These are phyloP conservation scores for Chesias legatella DNA, from an alignment of 2,888 invertebrate species.

Conservation along the genomic window DNA sequence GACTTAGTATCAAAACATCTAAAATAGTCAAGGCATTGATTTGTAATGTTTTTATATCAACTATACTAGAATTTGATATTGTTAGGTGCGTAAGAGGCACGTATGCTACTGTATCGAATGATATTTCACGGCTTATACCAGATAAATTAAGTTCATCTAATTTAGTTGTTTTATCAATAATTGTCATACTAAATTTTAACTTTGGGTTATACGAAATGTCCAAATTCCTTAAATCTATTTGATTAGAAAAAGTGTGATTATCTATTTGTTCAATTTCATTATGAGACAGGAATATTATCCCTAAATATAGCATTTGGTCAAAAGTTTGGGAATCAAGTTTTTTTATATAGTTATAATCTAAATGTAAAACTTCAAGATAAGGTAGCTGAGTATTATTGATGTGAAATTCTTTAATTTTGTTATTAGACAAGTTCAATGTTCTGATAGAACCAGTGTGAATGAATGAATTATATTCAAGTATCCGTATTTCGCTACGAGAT, in stretches of 20 bases:
- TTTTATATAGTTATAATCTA: conserved; percentile 51
- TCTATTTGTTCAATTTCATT: conserved; percentile 40
- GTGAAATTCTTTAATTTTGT: conserved; percentile 41
- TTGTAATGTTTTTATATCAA: conserved; percentile 38
- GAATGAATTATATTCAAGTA: conserved; percentile 51
- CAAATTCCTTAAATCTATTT: conserved; percentile 38
- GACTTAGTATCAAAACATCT: conserved; percentile 36
- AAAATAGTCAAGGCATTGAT: conserved; percentile 37
- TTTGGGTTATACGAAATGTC: conserved; percentile 54
- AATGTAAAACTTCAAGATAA: conserved; percentile 37
- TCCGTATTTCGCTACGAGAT: conserved; percentile 45
- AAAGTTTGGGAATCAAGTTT: conserved; percentile 34
- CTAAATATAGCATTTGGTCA: conserved; percentile 34
- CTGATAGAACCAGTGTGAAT: conserved; percentile 41
- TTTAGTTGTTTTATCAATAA: conserved; percentile 30
- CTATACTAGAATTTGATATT: conserved; percentile 39
- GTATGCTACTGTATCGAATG: conserved; percentile 32
- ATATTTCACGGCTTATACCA: conserved; percentile 34
- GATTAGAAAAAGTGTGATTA: conserved; percentile 35
- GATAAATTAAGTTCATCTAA: conserved; percentile 43
- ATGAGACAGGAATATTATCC: conserved; percentile 38
- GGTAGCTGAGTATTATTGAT: conserved; percentile 48
- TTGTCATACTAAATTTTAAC: conserved; percentile 32
- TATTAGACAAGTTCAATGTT: conserved; percentile 55
- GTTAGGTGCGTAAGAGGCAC: conserved; percentile 34